Conservation (phyloP, 2,113 vertebrate genomes). For the Rhineura floridana region DNA sequence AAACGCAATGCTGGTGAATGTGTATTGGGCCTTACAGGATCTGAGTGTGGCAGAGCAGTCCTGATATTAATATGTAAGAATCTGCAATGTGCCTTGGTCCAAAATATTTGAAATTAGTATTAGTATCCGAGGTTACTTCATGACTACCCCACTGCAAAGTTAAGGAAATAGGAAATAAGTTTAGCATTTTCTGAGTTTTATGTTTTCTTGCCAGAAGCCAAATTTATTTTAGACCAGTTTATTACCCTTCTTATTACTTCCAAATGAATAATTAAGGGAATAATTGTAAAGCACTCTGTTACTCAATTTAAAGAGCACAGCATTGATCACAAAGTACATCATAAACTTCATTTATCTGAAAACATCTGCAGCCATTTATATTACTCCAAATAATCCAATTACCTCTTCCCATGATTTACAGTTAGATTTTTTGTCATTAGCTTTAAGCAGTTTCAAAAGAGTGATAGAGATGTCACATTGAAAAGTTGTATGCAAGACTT, state of each 20-base stretch:
- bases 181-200: background rate
- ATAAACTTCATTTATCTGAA: constrained; percentile 44
- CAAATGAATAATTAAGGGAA: constrained; percentile 3
- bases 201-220: constrained; percentile 15
- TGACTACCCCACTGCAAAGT: background rate
- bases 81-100: background rate
- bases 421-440: background rate
- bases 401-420: constrained; percentile 41
- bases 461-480: constrained; percentile 2
- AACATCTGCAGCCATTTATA: constrained; percentile 33
- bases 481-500: constrained; percentile 19
- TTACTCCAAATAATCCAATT: constrained; percentile 45
- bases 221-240: constrained; percentile 12
- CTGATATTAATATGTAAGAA: background rate
- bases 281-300: constrained; percentile 16
- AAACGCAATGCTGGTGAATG: background rate
- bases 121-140: constrained; percentile 20
- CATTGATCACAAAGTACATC: constrained; percentile 44
- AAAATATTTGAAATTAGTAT: background rate
- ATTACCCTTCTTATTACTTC: background rate
- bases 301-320: constrained; percentile 49
- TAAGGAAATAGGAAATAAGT: constrained; percentile 2
- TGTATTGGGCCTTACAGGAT: background rate
- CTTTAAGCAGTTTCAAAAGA: constrained; percentile 33
- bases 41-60: background rate